Base-by-base conservation (phyloP, 1,140 invertebrate genomes). In the Macrobrachium rosenbergii region DNA sequence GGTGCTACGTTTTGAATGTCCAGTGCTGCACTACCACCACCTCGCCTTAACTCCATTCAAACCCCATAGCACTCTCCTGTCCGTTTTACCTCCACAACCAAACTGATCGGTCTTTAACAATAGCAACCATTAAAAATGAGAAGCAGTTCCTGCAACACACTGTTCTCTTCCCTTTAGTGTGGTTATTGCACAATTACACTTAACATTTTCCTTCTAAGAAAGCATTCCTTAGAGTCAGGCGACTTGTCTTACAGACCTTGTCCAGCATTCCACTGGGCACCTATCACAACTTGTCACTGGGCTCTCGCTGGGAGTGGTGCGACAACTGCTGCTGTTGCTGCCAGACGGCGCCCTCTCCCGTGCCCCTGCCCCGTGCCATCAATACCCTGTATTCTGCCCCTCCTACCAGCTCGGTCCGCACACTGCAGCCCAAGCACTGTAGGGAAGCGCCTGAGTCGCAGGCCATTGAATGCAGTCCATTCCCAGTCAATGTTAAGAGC, bases 211-310 rank as follows among this genome's bases (percentile, higher is more conserved):
- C 81, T 88, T 73, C 86, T 79, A 88, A 79, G 86, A 72, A 73
- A 83, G 81, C 80, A 52, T 82, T 88, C 80, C 86, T 88, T 88
- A 88, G 86, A 87, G 86, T 88, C 86, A 82, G 81, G 79, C 60
- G 86, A 88, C 86, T 88, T 88, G 86, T 88, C 86, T 88, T 88
- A 78, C 86, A 88, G 86, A 88, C 86, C 86, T 87, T 78, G 81
- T 88, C 86, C 81, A 80, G 84, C 79, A 52, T 88, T 82, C 82
- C 86, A 88, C 86, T 73, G 81, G 86, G 86, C 86, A 88, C 86
- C 80, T 88, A 88, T 88, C 86, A 88, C 86, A 88, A 88, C 80
- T 88, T 80, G 77, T 87, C 84, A 87, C 84, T 81, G 84, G 84
- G 84, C 84, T 81, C 73, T 84, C 69, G 60, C 78, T 87, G 67